A percentile compares a stretch with the other conserved stretches of the same genome.
Evolutionary conservation across 2,797 vertebrate genomes (phyloP).

Genomic region (Vultur gryphus): DNA sequence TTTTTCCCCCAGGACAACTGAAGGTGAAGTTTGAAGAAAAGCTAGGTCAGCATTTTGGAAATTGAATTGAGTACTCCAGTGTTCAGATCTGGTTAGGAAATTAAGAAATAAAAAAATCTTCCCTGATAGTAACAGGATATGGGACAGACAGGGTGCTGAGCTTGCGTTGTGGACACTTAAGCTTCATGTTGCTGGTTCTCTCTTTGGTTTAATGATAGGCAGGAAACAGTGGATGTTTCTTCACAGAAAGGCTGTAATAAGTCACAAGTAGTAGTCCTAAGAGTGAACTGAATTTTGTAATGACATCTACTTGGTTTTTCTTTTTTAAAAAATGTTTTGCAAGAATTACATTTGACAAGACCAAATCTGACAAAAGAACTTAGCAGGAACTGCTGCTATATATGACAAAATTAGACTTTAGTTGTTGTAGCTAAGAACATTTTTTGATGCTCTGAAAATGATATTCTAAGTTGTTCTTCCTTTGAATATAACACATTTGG

Average conservation of each 20-base stretch:
- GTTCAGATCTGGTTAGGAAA: neutral
- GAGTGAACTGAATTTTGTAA: neutral
- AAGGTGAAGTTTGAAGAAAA: neutral
- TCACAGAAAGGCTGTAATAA: neutral
- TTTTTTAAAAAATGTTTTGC: neutral
- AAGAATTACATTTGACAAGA: neutral
- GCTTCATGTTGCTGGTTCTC: neutral
- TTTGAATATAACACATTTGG: accelerated
- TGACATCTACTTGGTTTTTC: neutral
- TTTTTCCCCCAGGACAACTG: neutral
- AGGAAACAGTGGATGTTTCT: neutral
- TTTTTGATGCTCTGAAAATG: neutral
- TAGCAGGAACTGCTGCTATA: neutral
- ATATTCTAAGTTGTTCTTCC: neutral
- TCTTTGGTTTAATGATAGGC: neutral
- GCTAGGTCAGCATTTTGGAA: neutral
- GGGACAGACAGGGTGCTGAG: neutral
- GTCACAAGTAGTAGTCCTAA: neutral
- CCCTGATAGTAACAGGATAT: neutral
- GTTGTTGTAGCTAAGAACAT: neutral
- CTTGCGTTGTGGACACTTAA: accelerated
- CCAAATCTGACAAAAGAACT: neutral
- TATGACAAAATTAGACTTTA: neutral
- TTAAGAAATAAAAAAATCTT: neutral
- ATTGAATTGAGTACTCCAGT: neutral